Base-by-base conservation (phyloP, 2,797 vertebrate genomes). In the Spea hammondii region DNA sequence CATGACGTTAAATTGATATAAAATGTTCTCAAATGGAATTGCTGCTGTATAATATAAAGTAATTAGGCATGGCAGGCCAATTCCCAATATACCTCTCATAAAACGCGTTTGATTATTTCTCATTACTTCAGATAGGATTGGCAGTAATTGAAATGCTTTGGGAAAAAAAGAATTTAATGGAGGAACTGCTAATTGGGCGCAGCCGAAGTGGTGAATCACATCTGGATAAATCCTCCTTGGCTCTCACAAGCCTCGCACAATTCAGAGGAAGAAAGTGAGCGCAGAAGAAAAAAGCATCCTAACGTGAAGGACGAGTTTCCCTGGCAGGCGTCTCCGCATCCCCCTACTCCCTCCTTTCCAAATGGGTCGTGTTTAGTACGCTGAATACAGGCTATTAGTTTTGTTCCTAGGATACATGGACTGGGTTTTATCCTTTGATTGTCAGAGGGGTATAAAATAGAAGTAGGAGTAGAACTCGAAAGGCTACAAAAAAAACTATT, bases 111-210 rank as follows among this genome's bases (percentile, higher is more conserved):
- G 10, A 17, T 0, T 60, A 82, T 64, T 70, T 87, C 68, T 51
- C 77, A 82, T 66, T 57, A 82, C 45, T 84, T 86, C 76, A 81
- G 70, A 82, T 69, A 76, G 83, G 49, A 71, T 80, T 65, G 47
- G 65, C 64, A 82, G 84, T 79, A 79, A 86, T 65, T 59, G 74
- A 85, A 86, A 70, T 72, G 84, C 78, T 87, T 77, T 76, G 59
- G 75, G 32, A 44, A 46, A 71, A 74, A 84, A 86, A 72, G 12
- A 87, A 78, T n/a, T 71, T 75, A 86, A 46, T 84, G 45, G 83
- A 75, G 88, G 84, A 83, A 78, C 49, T 83, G 65, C 54, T 32
- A 85, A 83, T 84, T 85, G 76, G 86, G 78, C 81, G 83, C 72
- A 87, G 78, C 57, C 80, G 67, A 55, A 83, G 32, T 51, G 74